Evolutionary conservation across 1,140 invertebrate genomes (phyloP), one percentile per base, ranked within the genome.

Genomic region (Solen grandis): DNA sequence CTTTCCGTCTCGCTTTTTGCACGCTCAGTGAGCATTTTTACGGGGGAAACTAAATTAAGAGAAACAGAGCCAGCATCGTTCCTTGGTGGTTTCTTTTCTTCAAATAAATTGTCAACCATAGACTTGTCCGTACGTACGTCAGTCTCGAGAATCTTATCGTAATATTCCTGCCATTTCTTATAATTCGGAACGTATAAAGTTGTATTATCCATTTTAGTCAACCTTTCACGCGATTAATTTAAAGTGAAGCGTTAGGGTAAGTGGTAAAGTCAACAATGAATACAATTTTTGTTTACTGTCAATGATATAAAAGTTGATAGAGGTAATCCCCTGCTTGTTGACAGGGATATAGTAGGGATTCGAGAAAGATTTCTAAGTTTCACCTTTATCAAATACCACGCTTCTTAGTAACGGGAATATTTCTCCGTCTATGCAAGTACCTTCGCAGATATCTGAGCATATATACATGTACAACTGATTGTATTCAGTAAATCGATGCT

Each of bases 11-110:
- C 76, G 25, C 29, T 60, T 41, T 63, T 80, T 0, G 59, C 77
- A 57, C 73, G 68, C 5, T 73, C 77, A 10, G 62, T 52, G 14
- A 65, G 50, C 69, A 72, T 68, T 60, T 80, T 57, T 13, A 55
- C 65, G 10, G 77, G 68, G 1, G 77, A 80, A 31, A 78, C 65
- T 22, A 78, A 68, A 33, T 78, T 62, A 22, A 70, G 33, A 0
- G 46, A 46, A 57, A 68, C 16, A 5, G 27, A 41, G 8, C 33
- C n/a, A 55, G 29, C 74, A 46, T 55, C 10, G n/a, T n/a, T n/a
- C n/a, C n/a, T n/a, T n/a, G n/a, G n/a, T n/a, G n/a, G n/a, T 27
- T 66, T 16, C 33, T 63, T 63, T 63, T 63, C 60, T 36, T 29
- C 25, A 31, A 63, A 63, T 31, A 36, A 36, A 10, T 63, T 33